Conservation (phyloP, 2,888 invertebrate species). For the Clitarchus hookeri region DNA sequence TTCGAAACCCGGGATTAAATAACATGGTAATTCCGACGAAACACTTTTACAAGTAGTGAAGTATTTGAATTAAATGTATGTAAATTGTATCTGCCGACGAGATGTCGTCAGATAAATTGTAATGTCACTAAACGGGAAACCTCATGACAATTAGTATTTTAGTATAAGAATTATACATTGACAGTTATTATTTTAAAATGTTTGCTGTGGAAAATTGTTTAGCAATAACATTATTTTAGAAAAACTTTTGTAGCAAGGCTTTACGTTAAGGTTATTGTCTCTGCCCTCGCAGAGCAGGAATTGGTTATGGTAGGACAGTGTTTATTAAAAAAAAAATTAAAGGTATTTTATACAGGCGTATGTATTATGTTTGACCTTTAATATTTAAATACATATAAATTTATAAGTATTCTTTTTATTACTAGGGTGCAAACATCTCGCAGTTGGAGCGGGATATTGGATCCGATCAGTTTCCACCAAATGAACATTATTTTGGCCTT, state of each 20-base stretch:
- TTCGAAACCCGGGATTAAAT: not conserved
- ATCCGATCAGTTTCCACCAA: conserved; percentile 96
- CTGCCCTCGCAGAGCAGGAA: no score
- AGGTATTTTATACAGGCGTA: not conserved
- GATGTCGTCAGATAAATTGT: no score
- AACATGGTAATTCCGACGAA: not conserved
- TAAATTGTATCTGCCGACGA: no score
- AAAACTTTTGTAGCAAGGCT: no score
- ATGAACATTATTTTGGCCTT: conserved; percentile 99
- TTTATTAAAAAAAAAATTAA: not conserved
- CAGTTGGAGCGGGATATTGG: conserved; percentile 99
- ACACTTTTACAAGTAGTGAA: not conserved
- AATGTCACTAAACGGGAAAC: no score
- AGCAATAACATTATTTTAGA: no score
- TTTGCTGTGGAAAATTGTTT: no score
- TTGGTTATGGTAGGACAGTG: not conserved
- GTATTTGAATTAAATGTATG: no score
- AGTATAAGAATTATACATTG: no score
- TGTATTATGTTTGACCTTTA: not conserved
- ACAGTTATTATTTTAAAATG: no score
- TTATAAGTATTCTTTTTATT: not conserved
- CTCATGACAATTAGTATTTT: no score
- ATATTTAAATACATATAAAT: not conserved
- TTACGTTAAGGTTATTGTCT: no score
- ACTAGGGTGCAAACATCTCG: conserved; percentile 97